Evolutionary conservation across 1,140 invertebrate species (phyloP).

Genomic region (Tyrophagus putrescentiae): DNA sequence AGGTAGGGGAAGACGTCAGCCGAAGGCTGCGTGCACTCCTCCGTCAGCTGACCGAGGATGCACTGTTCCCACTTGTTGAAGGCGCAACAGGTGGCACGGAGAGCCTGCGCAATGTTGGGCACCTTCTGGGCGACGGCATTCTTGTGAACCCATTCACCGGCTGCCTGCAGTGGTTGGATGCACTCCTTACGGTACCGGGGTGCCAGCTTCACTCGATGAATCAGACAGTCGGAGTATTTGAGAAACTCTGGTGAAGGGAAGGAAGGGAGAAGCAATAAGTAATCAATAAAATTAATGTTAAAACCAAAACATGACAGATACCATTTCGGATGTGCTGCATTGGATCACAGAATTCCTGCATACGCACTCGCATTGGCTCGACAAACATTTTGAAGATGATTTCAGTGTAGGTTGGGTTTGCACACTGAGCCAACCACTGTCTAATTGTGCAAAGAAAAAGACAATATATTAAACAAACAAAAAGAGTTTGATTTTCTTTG

Average conservation of each 20-base stretch:
- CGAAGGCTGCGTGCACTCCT: not conserved
- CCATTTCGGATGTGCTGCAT: too few relatives aligned
- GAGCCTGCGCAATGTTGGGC: not conserved
- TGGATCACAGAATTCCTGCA: not conserved
- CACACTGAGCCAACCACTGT: not conserved
- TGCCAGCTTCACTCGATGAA: not conserved
- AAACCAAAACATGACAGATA: too few relatives aligned
- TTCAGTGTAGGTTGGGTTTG: not conserved
- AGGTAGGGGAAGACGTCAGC: constrained; percentile 4
- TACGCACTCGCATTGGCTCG: not conserved
- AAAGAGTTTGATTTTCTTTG: not conserved
- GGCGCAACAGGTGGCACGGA: not conserved
- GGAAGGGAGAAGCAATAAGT: not conserved
- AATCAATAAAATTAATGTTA: too few relatives aligned
- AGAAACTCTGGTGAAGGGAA: not conserved
- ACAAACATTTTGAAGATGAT: too few relatives aligned
- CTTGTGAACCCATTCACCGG: not conserved
- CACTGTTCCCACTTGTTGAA: not conserved
- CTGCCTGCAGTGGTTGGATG: not conserved
- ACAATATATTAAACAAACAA: not conserved
- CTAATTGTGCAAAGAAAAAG: not conserved
- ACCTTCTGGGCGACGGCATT: not conserved
- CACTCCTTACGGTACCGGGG: not conserved
- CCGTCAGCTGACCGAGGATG: not conserved
- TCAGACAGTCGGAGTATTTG: not conserved